phyloP scores from a whole-genome alignment of 2,113 vertebrate species.

The Condylura cristata region DNA sequence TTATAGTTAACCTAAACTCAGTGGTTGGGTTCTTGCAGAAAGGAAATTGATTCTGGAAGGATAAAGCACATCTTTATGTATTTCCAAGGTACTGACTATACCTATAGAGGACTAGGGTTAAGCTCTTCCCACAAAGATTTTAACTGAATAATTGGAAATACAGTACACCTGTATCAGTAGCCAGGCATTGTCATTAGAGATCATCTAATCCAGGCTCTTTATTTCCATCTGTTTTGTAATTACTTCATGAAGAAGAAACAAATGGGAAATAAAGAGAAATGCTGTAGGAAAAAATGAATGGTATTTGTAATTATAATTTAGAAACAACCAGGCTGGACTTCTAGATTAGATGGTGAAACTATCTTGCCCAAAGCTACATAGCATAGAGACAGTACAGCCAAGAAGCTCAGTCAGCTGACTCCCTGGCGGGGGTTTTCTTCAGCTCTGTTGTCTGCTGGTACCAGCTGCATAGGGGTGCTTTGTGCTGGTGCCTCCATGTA shows the following conservation, averaged over 20 bases:
- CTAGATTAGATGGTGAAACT: not conserved
- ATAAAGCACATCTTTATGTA: not conserved
- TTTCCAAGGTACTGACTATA: not conserved
- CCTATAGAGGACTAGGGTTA: not conserved
- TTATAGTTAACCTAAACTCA: not conserved
- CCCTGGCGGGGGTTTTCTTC: fast-evolving
- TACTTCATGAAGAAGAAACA: conserved; percentile 1
- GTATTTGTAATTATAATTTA: not conserved
- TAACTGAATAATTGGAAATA: not conserved
- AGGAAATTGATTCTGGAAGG: not conserved
- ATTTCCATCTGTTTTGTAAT: conserved; percentile 5
- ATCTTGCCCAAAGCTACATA: not conserved
- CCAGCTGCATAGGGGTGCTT: not conserved
- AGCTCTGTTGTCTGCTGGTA: not conserved
- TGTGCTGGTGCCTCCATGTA: not conserved
- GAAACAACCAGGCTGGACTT: not conserved
- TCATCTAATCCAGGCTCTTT: not conserved
- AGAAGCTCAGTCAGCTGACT: not conserved
- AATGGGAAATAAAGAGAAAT: not conserved
- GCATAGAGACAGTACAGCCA: not conserved
- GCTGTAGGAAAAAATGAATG: not conserved
- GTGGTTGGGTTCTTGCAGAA: not conserved
- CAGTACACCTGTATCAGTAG: not conserved
- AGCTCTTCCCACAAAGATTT: not conserved
- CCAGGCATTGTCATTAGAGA: not conserved